Evolutionary conservation across 1,140 invertebrate species (phyloP), one percentile per base, ranked within the genome.

Genomic region (Thalassaphorura encarpata): DNA sequence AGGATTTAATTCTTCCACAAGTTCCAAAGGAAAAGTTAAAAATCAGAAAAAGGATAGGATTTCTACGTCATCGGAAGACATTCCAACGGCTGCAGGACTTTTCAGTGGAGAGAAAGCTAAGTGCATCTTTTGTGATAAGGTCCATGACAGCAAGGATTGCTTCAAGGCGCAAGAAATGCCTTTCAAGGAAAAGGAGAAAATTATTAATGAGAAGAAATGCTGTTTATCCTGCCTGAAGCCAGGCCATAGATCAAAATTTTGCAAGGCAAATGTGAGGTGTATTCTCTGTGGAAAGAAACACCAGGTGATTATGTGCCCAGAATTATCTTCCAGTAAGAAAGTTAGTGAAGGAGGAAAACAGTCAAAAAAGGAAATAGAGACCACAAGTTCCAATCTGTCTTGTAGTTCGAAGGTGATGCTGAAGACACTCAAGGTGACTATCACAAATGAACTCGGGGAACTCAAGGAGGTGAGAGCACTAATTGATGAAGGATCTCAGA

Each of bases 401-500:
- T 53, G 33, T 27, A 27, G 33, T 6, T 16, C 5, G 2, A 27
- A 27, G 21, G 54, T 56, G 16, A 16, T 56, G 3, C n/a, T 56
- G 21, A 50, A 48, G 8, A 56, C 54, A 23, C 36, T 56, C 2
- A 27, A 23, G 18, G 54, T 56, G 11, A 11, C 11, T 4, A 29
- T 18, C 3, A 36, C 31, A 11, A 6, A 6, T 11, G 18, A 3
- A 18, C 6, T 13, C 13, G 28, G 28, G 28, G 16, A 33, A 27
- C 19, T 8, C 4, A 51, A 39, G 48, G 3, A 3, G 5, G 47
- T 51, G 5, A 1, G 54, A 8, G 2, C 42, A 3, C n/a, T 56
- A 0, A 8, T 42, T 1, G 54, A 56, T 21, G 5, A n/a, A n/a
- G 58, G 58, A 2, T 55, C 58, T 3, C 58, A 60, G 42, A 1